Conservation (phyloP, 2,888 invertebrate species). For the Eumacrocentrus americanus region DNA sequence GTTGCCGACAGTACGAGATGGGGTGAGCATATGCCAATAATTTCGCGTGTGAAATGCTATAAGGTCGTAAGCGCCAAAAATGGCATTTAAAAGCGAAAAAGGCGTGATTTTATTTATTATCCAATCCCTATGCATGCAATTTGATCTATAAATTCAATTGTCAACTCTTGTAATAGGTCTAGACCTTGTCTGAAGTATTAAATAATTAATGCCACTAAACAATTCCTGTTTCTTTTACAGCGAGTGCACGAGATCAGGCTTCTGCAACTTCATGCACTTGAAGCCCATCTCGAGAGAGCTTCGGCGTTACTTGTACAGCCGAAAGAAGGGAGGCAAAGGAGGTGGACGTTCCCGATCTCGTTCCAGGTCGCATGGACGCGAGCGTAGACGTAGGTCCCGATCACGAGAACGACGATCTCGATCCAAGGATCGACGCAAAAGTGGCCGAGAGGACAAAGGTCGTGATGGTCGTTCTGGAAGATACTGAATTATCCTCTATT, state of each 20-base stretch:
- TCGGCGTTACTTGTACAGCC: slow-evolving; percentile 79
- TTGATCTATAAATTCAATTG: too few relatives aligned
- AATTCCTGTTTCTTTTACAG: slow-evolving; percentile 56
- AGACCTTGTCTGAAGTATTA: too few relatives aligned
- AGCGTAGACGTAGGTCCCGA: slow-evolving; percentile 59
- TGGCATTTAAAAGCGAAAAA: too few relatives aligned
- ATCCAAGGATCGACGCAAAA: slow-evolving; percentile 58
- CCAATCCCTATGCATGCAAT: too few relatives aligned
- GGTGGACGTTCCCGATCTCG: slow-evolving; percentile 67
- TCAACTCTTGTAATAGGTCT: too few relatives aligned
- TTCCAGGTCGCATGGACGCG: slow-evolving; percentile 65
- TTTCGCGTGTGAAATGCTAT: too few relatives aligned
- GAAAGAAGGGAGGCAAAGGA: slow-evolving; percentile 66
- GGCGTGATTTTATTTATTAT: too few relatives aligned
- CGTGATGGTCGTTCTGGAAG: slow-evolving; percentile 64
- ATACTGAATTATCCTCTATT: slow-evolving; percentile 55
- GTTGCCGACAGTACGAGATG: slow-evolving; percentile 99
- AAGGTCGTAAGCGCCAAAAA: too few relatives aligned
- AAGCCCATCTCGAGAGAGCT: slow-evolving; percentile 97
- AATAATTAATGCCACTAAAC: too few relatives aligned
- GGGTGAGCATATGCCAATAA: too few relatives aligned
- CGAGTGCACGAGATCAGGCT: slow-evolving; percentile 97
- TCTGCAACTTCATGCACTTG: slow-evolving; percentile 99
- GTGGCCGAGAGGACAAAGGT: slow-evolving; percentile 57
- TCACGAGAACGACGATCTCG: slow-evolving; percentile 58